These are phyloP conservation scores for Reticulitermes lucifugus DNA, from an alignment of 2,888 invertebrate genomes.

Conservation along the genomic window DNA sequence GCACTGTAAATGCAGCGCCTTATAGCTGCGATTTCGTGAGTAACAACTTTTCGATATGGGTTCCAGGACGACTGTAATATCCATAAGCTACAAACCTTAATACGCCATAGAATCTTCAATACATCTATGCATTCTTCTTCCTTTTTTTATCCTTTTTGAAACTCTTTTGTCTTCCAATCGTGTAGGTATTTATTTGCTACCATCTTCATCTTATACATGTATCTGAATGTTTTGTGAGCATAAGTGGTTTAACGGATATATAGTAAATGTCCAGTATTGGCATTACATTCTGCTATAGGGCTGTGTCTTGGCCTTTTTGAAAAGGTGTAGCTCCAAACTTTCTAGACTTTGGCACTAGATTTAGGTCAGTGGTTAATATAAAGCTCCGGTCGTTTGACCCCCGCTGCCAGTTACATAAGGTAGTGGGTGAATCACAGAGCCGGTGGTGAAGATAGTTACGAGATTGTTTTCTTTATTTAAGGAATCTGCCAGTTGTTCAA, in stretches of 20 bases:
- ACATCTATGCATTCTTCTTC: not conserved
- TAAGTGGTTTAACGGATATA: not conserved
- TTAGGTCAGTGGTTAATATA: too few relatives aligned
- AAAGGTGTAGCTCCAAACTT: too few relatives aligned
- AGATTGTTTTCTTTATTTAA: too few relatives aligned
- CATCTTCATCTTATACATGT: constrained; percentile 7
- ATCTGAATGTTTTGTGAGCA: not conserved
- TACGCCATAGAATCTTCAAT: not conserved
- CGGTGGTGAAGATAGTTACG: too few relatives aligned
- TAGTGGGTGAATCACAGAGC: too few relatives aligned
- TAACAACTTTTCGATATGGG: not conserved
- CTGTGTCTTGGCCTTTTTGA: too few relatives aligned
- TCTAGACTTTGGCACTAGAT: too few relatives aligned
- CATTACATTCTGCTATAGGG: too few relatives aligned
- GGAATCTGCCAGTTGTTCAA: too few relatives aligned
- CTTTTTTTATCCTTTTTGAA: constrained; percentile 21
- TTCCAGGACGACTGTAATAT: not conserved
- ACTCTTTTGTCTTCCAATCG: constrained; percentile 27
- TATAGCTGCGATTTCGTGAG: constrained; percentile 2
- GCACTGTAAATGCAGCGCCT: not conserved
- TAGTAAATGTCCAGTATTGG: not conserved
- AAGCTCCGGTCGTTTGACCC: too few relatives aligned
- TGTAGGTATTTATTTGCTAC: constrained; percentile 34
- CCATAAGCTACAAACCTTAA: constrained; percentile 36
- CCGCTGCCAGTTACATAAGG: too few relatives aligned